These are phyloP conservation scores for Pitta sordida DNA, from an alignment of 2,113 vertebrate species.

Conservation along the genomic window DNA sequence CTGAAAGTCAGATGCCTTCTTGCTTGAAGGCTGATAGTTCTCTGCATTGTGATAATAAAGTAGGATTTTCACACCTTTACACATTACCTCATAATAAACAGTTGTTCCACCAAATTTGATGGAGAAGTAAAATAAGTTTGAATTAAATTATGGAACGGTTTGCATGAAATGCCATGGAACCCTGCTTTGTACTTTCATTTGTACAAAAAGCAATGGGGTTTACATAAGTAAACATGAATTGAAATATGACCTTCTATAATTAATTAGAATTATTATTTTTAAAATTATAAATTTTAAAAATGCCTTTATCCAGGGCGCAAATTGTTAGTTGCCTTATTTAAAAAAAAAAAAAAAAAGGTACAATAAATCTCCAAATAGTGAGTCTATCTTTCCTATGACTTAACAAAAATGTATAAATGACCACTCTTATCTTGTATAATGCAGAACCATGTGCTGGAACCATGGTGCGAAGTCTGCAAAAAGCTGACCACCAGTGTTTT, in stretches of 20 bases:
- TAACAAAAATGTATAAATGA: not conserved
- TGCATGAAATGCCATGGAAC: not conserved
- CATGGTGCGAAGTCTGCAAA: not conserved
- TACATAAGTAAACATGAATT: not conserved
- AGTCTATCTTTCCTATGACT: not conserved
- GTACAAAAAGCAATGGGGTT: not conserved
- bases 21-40: not conserved
- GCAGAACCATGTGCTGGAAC: not conserved
- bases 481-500: not conserved
- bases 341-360: accelerated
- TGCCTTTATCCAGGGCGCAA: not conserved
- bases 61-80: not conserved
- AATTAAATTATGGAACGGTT: not conserved
- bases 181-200: not conserved
- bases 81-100: not conserved
- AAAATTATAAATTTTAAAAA: not conserved
- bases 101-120: not conserved
- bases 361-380: not conserved
- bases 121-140: not conserved
- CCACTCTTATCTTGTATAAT: not conserved
- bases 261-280: not conserved
- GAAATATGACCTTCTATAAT: not conserved
- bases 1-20: not conserved
- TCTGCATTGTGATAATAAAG: not conserved
- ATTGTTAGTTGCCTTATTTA: not conserved